phyloP scores from a whole-genome alignment of 2,797 vertebrate genomes.

The Enteromius fasciolatus region DNA sequence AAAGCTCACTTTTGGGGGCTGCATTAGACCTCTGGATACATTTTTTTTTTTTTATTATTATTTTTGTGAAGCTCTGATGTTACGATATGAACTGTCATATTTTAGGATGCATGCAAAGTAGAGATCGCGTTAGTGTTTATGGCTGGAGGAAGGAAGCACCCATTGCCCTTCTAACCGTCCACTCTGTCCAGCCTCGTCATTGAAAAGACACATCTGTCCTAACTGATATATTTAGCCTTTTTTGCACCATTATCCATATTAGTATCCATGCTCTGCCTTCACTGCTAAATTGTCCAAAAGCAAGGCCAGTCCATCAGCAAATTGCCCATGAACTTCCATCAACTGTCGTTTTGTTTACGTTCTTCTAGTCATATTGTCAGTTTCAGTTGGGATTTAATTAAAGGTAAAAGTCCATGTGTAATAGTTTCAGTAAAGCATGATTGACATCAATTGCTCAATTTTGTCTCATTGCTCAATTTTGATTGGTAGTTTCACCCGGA shows the following conservation, averaged over 20 bases:
- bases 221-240: conserved; percentile 34
- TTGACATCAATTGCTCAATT: conserved; percentile 47
- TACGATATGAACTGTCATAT: conserved; percentile 25
- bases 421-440: neutral
- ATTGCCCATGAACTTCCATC: conserved; percentile 78
- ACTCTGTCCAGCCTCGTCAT: conserved; percentile 2
- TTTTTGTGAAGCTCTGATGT: conserved; percentile 36
- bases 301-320: conserved; percentile 74
- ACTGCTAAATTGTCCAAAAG: conserved; percentile 77
- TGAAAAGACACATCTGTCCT: conserved; percentile 36
- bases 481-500: conserved; percentile 87
- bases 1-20: conserved; percentile 4
- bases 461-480: conserved; percentile 59
- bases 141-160: conserved; percentile 29
- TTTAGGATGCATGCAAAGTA: neutral
- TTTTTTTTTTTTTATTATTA: neutral
- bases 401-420: neutral
- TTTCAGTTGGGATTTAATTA: neutral
- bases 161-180: conserved; percentile 30
- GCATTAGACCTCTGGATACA: neutral
- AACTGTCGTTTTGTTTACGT: conserved; percentile 55
- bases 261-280: conserved; percentile 69
- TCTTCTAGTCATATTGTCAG: neutral
- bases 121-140: conserved; percentile 30
- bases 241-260: conserved; percentile 64